Conservation (phyloP, 1,140 invertebrate species). For the Holcopasites calliopsidis region DNA sequence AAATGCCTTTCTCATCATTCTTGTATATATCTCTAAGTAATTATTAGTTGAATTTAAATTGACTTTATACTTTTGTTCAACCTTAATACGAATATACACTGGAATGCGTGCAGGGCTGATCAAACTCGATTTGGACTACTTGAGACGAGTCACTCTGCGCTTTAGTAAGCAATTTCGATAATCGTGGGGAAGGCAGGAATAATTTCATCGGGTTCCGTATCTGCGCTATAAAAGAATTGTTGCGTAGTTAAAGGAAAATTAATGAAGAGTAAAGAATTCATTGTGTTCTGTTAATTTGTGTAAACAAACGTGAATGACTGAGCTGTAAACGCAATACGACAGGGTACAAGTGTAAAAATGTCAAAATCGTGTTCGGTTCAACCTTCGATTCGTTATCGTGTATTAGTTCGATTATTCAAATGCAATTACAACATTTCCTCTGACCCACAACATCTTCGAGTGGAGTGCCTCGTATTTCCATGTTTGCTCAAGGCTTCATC, state of each 20-base stretch:
- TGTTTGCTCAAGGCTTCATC: conserved; percentile 11
- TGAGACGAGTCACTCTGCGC: not conserved
- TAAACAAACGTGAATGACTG: not conserved
- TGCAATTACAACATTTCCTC: not conserved
- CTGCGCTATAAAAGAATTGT: too few relatives aligned
- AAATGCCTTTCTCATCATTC: too few relatives aligned
- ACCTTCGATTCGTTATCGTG: conserved; percentile 9
- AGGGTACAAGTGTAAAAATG: conserved; percentile 16
- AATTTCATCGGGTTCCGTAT: too few relatives aligned
- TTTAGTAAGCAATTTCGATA: not conserved
- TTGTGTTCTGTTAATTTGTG: too few relatives aligned
- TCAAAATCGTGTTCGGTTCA: conserved; percentile 17
- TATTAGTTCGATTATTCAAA: not conserved
- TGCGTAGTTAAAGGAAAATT: too few relatives aligned
- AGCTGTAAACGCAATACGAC: not conserved
- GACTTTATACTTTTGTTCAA: too few relatives aligned
- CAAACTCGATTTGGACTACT: conserved; percentile 17
- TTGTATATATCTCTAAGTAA: too few relatives aligned
- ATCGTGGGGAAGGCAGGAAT: conserved; percentile 31
- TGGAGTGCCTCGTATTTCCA: not conserved
- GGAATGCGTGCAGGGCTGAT: not conserved
- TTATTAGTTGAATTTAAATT: too few relatives aligned
- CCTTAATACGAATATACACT: too few relatives aligned
- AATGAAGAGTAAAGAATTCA: too few relatives aligned
- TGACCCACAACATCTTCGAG: not conserved